Conservation (phyloP, 2,113 vertebrate species). For the Probosciger aterrimus region DNA sequence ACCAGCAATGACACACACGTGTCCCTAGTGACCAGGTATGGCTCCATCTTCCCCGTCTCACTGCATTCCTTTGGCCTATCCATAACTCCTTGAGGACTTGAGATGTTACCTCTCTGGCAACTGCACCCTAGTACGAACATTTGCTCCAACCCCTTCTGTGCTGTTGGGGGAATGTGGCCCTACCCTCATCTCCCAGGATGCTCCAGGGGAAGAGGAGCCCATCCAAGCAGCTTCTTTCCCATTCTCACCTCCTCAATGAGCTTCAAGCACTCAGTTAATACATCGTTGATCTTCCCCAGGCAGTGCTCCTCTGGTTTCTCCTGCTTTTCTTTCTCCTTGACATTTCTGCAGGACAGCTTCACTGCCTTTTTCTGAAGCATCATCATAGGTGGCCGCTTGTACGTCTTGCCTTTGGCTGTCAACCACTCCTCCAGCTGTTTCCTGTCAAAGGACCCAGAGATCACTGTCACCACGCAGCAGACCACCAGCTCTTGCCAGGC, state of each 20-base stretch:
- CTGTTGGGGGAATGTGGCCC: background rate
- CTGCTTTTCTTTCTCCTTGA: conserved; percentile 75
- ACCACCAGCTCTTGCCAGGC: background rate
- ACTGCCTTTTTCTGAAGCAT: conserved; percentile 56
- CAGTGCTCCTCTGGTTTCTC: conserved; percentile 68
- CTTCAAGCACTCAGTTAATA: conserved; percentile 81
- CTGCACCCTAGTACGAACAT: background rate
- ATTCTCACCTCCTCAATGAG: conserved; percentile 77
- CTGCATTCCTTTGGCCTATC: background rate
- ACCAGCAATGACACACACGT: rapidly evolving
- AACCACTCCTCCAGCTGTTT: conserved; percentile 87
- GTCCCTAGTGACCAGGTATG: rapidly evolving
- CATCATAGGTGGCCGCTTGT: conserved; percentile 89
- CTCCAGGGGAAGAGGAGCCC: background rate
- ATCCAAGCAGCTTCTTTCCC: background rate
- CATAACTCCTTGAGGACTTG: rapidly evolving
- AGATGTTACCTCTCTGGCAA: background rate
- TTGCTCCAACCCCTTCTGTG: background rate
- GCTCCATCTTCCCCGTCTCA: rapidly evolving
- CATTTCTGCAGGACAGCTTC: conserved; percentile 64
- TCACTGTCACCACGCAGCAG: background rate
- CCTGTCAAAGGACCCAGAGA: conserved; percentile 59
- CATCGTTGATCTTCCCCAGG: conserved; percentile 70
- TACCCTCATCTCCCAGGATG: background rate
- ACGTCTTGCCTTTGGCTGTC: conserved; percentile 82